phyloP scores from a whole-genome alignment of 2,888 invertebrate genomes.

The Aphodius sticticus region DNA sequence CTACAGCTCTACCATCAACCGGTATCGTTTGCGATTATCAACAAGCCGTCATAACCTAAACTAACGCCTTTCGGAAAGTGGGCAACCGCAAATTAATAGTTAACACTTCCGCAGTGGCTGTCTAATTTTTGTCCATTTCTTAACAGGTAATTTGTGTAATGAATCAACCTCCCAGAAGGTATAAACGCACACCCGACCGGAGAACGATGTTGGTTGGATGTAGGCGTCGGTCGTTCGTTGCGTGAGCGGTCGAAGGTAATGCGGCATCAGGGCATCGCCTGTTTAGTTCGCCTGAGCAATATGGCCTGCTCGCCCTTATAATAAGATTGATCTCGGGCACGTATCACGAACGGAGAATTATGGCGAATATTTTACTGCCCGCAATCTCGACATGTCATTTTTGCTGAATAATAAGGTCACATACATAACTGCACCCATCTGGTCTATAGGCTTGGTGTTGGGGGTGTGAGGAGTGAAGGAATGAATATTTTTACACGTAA shows the following conservation, averaged over 20 bases:
- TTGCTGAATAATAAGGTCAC: constrained; percentile 44
- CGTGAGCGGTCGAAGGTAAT: constrained; percentile 30
- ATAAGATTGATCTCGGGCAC: constrained; percentile 44
- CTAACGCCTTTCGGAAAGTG: not conserved
- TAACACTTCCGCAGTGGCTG: constrained; percentile 8
- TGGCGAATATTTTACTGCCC: constrained; percentile 42
- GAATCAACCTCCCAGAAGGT: constrained; percentile 18
- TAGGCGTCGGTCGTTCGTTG: constrained; percentile 8
- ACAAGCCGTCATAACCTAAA: not conserved
- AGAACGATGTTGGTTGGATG: not conserved
- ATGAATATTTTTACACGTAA: constrained; percentile 14
- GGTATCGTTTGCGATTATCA: not conserved
- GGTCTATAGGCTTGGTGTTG: not conserved
- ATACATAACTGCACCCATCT: constrained; percentile 34
- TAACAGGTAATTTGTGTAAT: constrained; percentile 27
- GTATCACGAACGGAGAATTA: constrained; percentile 44
- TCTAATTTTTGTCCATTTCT: constrained; percentile 26
- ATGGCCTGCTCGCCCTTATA: constrained; percentile 33
- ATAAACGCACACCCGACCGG: not conserved
- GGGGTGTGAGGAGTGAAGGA: not conserved
- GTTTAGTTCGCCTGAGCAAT: constrained; percentile 35
- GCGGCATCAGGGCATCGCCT: constrained; percentile 45
- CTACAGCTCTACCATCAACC: not conserved
- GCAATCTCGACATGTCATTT: constrained; percentile 44
- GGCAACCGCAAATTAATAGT: constrained; percentile 12